Evolutionary conservation across 2,888 invertebrate species (phyloP).

Genomic region (Polymixis lichenea): DNA sequence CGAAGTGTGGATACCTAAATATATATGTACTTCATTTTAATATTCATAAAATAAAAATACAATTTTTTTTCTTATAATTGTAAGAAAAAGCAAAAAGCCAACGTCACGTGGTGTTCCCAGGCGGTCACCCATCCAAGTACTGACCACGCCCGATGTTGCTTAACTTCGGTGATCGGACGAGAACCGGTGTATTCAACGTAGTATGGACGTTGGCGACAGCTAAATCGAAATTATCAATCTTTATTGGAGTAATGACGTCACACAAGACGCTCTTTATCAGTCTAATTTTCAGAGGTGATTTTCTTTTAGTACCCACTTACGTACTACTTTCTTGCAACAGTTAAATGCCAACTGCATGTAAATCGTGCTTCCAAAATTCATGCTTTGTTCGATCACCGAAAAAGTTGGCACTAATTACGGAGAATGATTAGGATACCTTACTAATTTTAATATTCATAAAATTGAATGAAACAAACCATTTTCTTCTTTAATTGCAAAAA

Average conservation of each 20-base stretch:
- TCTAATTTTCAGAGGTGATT: too few species aligned
- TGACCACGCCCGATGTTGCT: constrained; percentile 82
- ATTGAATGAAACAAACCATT: too few species aligned
- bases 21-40: neutral
- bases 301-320: too few species aligned
- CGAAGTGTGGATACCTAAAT: neutral
- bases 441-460: neutral
- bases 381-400: neutral
- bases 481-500: too few species aligned
- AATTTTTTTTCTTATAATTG: too few species aligned
- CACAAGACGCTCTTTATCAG: neutral
- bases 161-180: constrained; percentile 61
- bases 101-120: constrained; percentile 80
- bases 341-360: neutral
- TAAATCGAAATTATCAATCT: rapidly evolving
- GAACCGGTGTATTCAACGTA: constrained; percentile 83
- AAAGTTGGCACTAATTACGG: too few species aligned
- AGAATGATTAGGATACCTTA: too few species aligned
- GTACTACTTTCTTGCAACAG: too few species aligned
- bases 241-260: neutral
- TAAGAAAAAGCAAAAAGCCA: constrained; percentile 46
- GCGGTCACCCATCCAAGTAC: constrained; percentile 88
- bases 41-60: neutral
- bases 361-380: neutral
- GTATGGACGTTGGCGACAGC: constrained; percentile 72